phyloP scores from a whole-genome alignment of 2,888 invertebrate genomes.

The Prosopocoilus inquinatus region DNA sequence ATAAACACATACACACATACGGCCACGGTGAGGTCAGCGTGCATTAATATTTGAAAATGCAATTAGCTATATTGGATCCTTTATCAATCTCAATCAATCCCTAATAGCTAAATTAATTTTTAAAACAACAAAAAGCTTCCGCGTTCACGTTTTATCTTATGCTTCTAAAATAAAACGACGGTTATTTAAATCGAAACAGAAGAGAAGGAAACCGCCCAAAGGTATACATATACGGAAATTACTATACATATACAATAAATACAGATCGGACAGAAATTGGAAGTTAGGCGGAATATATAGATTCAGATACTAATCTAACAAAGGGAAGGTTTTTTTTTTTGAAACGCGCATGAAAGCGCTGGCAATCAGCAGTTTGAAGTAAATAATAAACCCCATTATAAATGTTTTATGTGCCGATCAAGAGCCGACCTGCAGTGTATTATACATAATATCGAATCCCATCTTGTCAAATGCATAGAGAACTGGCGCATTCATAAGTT shows the following conservation, averaged over 20 bases:
- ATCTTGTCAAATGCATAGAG: slow-evolving; percentile 38
- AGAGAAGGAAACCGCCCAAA: too few species aligned
- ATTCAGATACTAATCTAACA: slow-evolving; percentile 1
- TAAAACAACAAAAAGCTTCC: too few species aligned
- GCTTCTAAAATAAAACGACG: too few species aligned
- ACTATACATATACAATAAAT: neutral
- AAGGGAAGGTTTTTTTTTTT: neutral
- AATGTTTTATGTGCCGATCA: slow-evolving; percentile 28
- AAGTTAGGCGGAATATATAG: neutral
- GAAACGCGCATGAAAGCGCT: slow-evolving; percentile 6
- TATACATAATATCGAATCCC: slow-evolving; percentile 33
- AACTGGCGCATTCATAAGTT: slow-evolving; percentile 37
- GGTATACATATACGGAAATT: neutral
- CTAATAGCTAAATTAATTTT: too few species aligned
- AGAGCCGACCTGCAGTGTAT: slow-evolving; percentile 27
- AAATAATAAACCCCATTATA: slow-evolving; percentile 30
- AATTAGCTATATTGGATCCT: too few species aligned
- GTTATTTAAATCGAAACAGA: too few species aligned
- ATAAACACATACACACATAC: too few species aligned
- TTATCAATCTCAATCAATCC: too few species aligned
- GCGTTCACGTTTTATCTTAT: too few species aligned
- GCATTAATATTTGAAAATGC: too few species aligned
- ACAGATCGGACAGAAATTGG: neutral
- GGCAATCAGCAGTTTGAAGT: slow-evolving; percentile 14
- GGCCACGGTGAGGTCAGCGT: too few species aligned